Evolutionary conservation across 2,888 invertebrate genomes (phyloP), one percentile per base, ranked within the genome.

Genomic region (Lathronympha strigana): DNA sequence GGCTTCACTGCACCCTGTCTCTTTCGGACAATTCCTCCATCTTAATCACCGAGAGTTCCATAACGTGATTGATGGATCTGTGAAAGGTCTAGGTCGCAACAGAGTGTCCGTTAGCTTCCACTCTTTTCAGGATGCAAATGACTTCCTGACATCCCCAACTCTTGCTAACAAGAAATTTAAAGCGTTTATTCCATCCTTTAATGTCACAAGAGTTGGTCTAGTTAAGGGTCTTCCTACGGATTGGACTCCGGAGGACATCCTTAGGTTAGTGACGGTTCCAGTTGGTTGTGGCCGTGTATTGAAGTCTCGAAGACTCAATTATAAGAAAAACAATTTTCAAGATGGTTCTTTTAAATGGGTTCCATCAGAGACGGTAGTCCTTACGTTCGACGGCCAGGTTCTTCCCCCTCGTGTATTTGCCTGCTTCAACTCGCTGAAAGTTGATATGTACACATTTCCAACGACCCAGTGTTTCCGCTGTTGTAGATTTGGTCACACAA

Each of bases 1-100:
- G 9, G 36, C 36, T 13, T 13, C n/a, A n/a, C n/a, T n/a, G n/a
- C n/a, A n/a, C n/a, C n/a, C n/a, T n/a, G n/a, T n/a, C n/a, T n/a
- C n/a, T n/a, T 43, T 43, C 17, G 40, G 40, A 9, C 40, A 17
- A 43, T 43, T 43, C 17, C 13, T 43, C 6, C 40, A 43, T 8
- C 15, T 17, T 9, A 15, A 43, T 2, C 40, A 43, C 4, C 9
- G 50, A 15, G 25, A 50, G n/a, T 50, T 50, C 25, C 28, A n/a
- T 25, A 50, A 50, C 25, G 28, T 50, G 9, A 28, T 50, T 13
- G 28, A 50, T 15, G 50, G 50, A 2, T 31, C 17, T 4, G n/a
- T 31, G 6, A 51, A 51, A 31, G 50, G 50, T 15, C 15, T 50
- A 15, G 50, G 50, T 8, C 28, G 50, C 50, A 28, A 50, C 31